These are phyloP conservation scores for Lasioglossum zephyrum DNA, from an alignment of 2,888 invertebrate species.

Conservation along the genomic window DNA sequence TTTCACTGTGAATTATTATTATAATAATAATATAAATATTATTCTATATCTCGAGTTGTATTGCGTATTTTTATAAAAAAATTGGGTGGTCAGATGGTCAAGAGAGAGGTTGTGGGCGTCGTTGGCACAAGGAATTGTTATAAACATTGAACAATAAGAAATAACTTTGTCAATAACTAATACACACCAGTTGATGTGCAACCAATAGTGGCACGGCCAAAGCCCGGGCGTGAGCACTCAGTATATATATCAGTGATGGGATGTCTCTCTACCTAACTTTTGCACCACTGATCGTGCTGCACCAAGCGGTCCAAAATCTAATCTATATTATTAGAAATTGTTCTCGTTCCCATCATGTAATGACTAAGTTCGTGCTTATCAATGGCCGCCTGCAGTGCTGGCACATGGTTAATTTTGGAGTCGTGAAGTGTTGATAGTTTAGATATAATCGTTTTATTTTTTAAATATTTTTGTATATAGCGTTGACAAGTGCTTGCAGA, in stretches of 20 bases:
- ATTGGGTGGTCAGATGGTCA: too few species aligned
- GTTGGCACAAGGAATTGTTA: too few species aligned
- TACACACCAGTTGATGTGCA: too few species aligned
- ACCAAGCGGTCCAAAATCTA: background rate
- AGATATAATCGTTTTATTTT: background rate
- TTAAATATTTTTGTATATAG: slow-evolving; percentile 1
- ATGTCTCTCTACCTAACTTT: background rate
- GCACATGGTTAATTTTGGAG: slow-evolving; percentile 36
- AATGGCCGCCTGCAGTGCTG: slow-evolving; percentile 38
- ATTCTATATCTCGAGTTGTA: too few species aligned
- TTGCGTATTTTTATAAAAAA: too few species aligned
- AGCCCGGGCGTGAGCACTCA: too few species aligned
- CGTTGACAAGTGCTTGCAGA: background rate
- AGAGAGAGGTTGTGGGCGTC: too few species aligned
- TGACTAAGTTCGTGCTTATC: background rate
- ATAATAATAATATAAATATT: too few species aligned
- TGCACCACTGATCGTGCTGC: background rate
- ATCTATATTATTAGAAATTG: background rate
- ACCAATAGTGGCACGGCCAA: too few species aligned
- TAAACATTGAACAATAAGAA: too few species aligned
- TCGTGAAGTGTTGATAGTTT: background rate
- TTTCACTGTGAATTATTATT: too few species aligned
- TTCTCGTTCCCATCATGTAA: background rate
- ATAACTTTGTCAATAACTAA: too few species aligned
- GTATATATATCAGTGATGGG: background rate